A percentile compares a stretch with the other conserved stretches of the same genome.
These are phyloP conservation scores for Ptychoptera contaminata DNA, from an alignment of 2,888 invertebrate genomes.

Conservation along the genomic window DNA sequence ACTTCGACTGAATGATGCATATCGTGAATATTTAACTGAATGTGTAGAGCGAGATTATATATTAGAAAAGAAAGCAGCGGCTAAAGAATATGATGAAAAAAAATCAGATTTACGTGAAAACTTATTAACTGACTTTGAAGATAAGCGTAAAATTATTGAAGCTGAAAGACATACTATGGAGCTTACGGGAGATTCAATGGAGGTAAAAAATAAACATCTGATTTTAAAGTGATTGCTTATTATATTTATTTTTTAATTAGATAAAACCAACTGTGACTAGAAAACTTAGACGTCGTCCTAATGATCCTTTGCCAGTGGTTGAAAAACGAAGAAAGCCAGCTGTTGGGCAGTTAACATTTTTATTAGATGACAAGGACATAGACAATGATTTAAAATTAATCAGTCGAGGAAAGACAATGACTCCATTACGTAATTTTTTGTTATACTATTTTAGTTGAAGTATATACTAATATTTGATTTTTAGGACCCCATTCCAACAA, in stretches of 20 bases:
- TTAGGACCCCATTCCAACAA: not conserved
- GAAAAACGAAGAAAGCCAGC: slow-evolving; percentile 74
- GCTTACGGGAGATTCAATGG: slow-evolving; percentile 73
- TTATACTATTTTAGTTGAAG: slow-evolving; percentile 28
- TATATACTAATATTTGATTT: slow-evolving; percentile 2
- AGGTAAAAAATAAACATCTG: slow-evolving; percentile 32
- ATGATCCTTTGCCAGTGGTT: slow-evolving; percentile 82
- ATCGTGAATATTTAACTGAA: slow-evolving; percentile 66
- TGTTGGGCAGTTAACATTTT: slow-evolving; percentile 72
- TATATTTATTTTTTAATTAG: slow-evolving; percentile 22
- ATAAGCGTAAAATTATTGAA: slow-evolving; percentile 79
- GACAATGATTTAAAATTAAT: slow-evolving; percentile 73
- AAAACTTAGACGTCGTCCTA: slow-evolving; percentile 79
- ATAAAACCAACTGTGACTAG: slow-evolving; percentile 93
- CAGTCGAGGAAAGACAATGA: slow-evolving; percentile 40
- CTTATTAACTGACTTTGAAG: slow-evolving; percentile 80
- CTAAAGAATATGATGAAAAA: slow-evolving; percentile 89
- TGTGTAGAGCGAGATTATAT: slow-evolving; percentile 77
- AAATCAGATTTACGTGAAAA: slow-evolving; percentile 76
- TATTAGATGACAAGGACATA: slow-evolving; percentile 78
- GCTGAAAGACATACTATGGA: slow-evolving; percentile 78
- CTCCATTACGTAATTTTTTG: slow-evolving; percentile 35
- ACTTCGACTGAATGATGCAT: slow-evolving; percentile 57
- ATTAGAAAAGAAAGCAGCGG: slow-evolving; percentile 74
- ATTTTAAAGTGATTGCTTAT: not conserved